Conservation (phyloP, 2,113 vertebrate genomes). For the Oncorhynchus nerka region DNA sequence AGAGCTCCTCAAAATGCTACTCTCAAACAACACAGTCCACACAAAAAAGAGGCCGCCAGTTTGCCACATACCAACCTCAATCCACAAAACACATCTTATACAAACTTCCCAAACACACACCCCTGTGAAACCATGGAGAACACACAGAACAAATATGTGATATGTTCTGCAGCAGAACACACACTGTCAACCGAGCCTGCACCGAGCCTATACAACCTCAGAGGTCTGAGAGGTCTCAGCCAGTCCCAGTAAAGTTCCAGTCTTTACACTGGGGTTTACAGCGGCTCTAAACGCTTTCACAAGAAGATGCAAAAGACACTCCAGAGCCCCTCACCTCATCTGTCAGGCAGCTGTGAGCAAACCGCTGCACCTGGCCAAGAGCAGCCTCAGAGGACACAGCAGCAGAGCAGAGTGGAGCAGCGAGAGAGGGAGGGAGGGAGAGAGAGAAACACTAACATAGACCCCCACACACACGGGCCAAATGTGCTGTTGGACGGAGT, state of each 20-base stretch:
- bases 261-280: slow-evolving; percentile 22
- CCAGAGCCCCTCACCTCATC: slow-evolving; percentile 56
- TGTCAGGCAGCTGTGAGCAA: slow-evolving; percentile 71
- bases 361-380: slow-evolving; percentile 67
- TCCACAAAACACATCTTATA: neutral
- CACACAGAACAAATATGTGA: neutral
- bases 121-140: neutral
- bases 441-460: neutral
- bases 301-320: slow-evolving; percentile 67
- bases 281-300: slow-evolving; percentile 58
- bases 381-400: neutral
- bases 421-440: slow-evolving; percentile 26
- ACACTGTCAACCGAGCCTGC: neutral
- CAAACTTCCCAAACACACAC: neutral
- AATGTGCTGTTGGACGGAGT: slow-evolving; percentile 56
- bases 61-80: neutral
- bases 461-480: slow-evolving; percentile 37
- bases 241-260: slow-evolving; percentile 18
- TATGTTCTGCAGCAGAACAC: neutral
- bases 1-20: slow-evolving; percentile 22
- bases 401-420: slow-evolving; percentile 24
- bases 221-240: neutral
- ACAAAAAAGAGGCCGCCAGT: neutral
- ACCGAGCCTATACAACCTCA: slow-evolving; percentile 1
- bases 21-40: slow-evolving; percentile 2